phyloP scores from a whole-genome alignment of 2,888 invertebrate species.

The Oxyteleia sp. region DNA sequence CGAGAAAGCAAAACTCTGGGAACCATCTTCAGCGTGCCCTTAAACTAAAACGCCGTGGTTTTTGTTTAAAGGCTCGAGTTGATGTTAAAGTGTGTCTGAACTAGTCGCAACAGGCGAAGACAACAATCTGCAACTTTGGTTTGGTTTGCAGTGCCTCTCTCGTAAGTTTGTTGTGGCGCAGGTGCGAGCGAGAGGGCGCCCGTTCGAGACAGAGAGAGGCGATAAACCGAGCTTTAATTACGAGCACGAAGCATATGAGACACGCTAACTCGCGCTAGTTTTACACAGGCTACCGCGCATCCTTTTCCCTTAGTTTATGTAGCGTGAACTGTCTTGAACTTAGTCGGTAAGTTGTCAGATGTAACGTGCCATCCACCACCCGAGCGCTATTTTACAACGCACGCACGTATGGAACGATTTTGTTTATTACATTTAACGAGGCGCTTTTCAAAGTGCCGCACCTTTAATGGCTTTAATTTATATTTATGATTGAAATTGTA shows the following conservation, averaged over 20 bases:
- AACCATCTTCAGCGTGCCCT: no score
- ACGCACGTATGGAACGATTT: neutral
- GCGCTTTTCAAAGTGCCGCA: neutral
- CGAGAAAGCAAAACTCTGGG: no score
- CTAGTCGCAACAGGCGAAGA: slow-evolving; percentile 25
- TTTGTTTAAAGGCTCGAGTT: neutral
- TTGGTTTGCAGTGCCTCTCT: slow-evolving; percentile 2
- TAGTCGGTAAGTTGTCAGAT: slow-evolving; percentile 65
- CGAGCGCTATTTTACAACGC: slow-evolving; percentile 8
- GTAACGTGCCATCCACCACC: slow-evolving; percentile 24
- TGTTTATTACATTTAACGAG: neutral
- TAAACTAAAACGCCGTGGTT: no score
- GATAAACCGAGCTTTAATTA: slow-evolving; percentile 78
- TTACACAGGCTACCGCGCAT: slow-evolving; percentile 71
- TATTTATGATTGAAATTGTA: no score
- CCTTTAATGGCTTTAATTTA: no score
- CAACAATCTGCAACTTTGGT: slow-evolving; percentile 37
- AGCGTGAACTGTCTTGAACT: slow-evolving; percentile 71
- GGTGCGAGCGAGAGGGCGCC: neutral
- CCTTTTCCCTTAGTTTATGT: slow-evolving; percentile 72
- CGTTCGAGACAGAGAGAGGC: slow-evolving; percentile 24
- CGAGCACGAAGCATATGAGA: slow-evolving; percentile 78
- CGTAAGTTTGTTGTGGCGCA: neutral
- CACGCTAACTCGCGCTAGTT: slow-evolving; percentile 74
- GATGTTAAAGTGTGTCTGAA: slow-evolving; percentile 7